A percentile compares a stretch with the other conserved stretches of the same genome.
These are phyloP conservation scores for Scaptomyza montana DNA, from an alignment of 1,140 invertebrate genomes.

Conservation along the genomic window DNA sequence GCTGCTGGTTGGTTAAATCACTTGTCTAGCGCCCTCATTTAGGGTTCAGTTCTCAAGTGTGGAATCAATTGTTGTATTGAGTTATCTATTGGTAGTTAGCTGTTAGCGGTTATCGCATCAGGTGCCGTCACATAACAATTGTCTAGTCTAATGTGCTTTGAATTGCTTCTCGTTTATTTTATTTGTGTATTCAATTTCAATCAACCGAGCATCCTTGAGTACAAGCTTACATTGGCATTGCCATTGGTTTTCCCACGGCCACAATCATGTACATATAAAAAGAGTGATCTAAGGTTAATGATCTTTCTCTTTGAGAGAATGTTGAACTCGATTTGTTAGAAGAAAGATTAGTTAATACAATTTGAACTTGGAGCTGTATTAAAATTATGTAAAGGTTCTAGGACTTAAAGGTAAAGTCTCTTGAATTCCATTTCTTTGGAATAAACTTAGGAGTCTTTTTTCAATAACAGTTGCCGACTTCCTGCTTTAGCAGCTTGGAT, in stretches of 20 bases:
- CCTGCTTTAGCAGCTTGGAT: conserved; percentile 4
- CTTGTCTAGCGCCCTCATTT: conserved; percentile 42
- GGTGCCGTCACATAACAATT: conserved; percentile 60
- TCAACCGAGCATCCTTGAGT: conserved; percentile 73
- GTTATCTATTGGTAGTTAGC: conserved; percentile 32
- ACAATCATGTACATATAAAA: conserved; percentile 19
- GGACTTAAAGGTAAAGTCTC: background rate
- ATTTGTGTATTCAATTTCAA: conserved; percentile 66
- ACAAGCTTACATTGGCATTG: conserved; percentile 48
- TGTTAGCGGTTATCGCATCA: conserved; percentile 58
- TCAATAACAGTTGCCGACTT: conserved; percentile 34
- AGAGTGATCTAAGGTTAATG: conserved; percentile 53
- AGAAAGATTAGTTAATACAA: background rate
- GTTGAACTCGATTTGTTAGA: conserved; percentile 44
- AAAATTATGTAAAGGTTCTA: background rate
- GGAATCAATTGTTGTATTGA: conserved; percentile 57
- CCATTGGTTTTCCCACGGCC: conserved; percentile 57
- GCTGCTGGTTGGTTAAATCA: conserved; percentile 8
- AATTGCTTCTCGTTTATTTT: conserved; percentile 41
- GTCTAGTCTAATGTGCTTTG: conserved; percentile 47
- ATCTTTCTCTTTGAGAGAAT: conserved; percentile 33
- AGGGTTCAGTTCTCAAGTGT: conserved; percentile 11
- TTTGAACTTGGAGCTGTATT: background rate
- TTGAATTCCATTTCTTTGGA: background rate
- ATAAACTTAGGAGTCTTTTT: conserved; percentile 1